phyloP scores from a whole-genome alignment of 2,888 invertebrate species.

The Nezara viridula region DNA sequence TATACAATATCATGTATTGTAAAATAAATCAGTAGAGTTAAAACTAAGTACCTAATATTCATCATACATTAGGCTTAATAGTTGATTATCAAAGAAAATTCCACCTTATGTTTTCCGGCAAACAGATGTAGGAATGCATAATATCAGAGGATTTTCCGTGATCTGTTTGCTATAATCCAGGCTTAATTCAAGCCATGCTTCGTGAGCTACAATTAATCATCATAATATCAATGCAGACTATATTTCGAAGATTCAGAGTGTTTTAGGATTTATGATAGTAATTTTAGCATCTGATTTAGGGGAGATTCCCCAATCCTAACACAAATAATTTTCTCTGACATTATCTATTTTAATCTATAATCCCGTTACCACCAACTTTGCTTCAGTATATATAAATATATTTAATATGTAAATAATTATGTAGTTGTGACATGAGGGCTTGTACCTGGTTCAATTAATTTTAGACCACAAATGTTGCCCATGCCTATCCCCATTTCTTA shows the following conservation, averaged over 20 bases:
- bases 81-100: neutral
- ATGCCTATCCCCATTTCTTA: too few species aligned
- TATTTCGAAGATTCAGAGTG: neutral
- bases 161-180: neutral
- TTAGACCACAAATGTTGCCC: too few species aligned
- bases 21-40: too few species aligned
- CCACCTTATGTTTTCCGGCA: neutral
- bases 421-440: too few species aligned
- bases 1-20: too few species aligned
- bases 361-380: too few species aligned
- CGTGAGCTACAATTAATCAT: slow-evolving; percentile 31
- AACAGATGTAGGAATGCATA: neutral
- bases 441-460: too few species aligned
- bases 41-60: too few species aligned
- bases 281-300: neutral
- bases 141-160: neutral
- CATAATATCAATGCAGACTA: neutral
- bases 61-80: too few species aligned
- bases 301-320: neutral
- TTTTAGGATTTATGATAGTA: slow-evolving; percentile 2
- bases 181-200: slow-evolving; percentile 15
- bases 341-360: neutral
- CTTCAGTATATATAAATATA: too few species aligned
- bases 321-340: neutral
- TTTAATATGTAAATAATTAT: too few species aligned